These are phyloP conservation scores for Hylaeus volcanicus DNA, from an alignment of 1,140 invertebrate genomes.

Conservation along the genomic window DNA sequence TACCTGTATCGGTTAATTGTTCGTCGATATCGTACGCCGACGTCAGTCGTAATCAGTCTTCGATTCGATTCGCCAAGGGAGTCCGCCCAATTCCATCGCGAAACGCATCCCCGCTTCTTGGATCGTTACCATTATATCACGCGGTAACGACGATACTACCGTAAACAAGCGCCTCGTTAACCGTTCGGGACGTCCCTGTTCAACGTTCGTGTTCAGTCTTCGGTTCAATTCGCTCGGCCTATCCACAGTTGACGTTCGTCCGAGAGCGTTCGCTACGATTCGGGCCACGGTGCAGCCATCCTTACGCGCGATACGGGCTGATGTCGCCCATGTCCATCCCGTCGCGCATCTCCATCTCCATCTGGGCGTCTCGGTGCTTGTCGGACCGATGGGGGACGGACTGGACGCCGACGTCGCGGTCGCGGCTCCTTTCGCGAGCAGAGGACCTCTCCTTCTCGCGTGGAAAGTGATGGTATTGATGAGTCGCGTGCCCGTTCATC, in stretches of 20 bases:
- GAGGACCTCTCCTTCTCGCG: conserved; percentile 59
- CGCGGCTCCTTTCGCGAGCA: conserved; percentile 53
- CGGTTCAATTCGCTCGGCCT: conserved; percentile 35
- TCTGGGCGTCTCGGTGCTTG: conserved; percentile 58
- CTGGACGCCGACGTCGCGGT: conserved; percentile 39
- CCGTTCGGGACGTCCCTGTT: background rate
- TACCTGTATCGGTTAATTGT: conserved; percentile 23
- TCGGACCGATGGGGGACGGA: conserved; percentile 53
- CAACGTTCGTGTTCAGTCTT: conserved; percentile 29
- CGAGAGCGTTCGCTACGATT: background rate
- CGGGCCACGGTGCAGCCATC: background rate
- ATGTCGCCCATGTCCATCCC: conserved; percentile 59
- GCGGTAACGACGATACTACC: no score
- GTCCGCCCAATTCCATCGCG: background rate
- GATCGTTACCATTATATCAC: background rate
- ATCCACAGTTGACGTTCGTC: background rate
- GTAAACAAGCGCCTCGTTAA: background rate
- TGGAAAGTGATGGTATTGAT: conserved; percentile 70
- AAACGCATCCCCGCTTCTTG: background rate
- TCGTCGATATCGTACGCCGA: conserved; percentile 31
- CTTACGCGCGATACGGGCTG: conserved; percentile 68
- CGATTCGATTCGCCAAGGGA: conserved; percentile 11
- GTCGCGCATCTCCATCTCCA: conserved; percentile 67
- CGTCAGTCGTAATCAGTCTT: conserved; percentile 40
- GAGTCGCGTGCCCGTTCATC: conserved; percentile 68